Percentiles rank a stretch among this genome's conserved stretches.
These are phyloP conservation scores for Oegoconia quadripuncta DNA, from an alignment of 2,888 invertebrate genomes.

Conservation along the genomic window DNA sequence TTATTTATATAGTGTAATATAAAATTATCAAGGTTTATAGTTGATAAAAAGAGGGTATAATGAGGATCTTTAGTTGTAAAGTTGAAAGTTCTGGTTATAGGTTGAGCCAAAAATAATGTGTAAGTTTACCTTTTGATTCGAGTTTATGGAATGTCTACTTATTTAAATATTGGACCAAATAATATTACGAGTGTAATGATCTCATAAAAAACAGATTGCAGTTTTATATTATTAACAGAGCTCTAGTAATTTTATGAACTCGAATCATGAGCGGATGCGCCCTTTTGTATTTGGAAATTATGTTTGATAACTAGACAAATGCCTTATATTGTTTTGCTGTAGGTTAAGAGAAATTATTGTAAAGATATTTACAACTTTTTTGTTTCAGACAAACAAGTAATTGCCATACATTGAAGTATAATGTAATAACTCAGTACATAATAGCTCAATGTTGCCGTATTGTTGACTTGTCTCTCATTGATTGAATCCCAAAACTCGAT, in stretches of 20 bases:
- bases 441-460: slow-evolving; percentile 25
- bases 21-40: slow-evolving; percentile 59
- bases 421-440: too few relatives aligned
- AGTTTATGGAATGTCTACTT: slow-evolving; percentile 50
- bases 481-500: slow-evolving; percentile 33
- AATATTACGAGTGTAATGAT: slow-evolving; percentile 60
- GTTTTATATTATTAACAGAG: slow-evolving; percentile 16
- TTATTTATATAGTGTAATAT: slow-evolving; percentile 54
- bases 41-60: slow-evolving; percentile 47
- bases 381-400: too few relatives aligned
- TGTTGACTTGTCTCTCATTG: slow-evolving; percentile 36
- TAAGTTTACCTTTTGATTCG: slow-evolving; percentile 52
- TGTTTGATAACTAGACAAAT: slow-evolving; percentile 60
- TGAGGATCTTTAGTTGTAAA: slow-evolving; percentile 39
- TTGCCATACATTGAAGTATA: too few relatives aligned
- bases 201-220: slow-evolving; percentile 42
- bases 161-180: slow-evolving; percentile 65
- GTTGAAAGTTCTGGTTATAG: slow-evolving; percentile 48
- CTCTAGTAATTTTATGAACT: slow-evolving; percentile 28
- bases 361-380: slow-evolving; percentile 37
- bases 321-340: slow-evolving; percentile 76
- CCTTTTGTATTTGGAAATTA: slow-evolving; percentile 44
- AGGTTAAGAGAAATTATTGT: slow-evolving; percentile 64
- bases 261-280: slow-evolving; percentile 39
- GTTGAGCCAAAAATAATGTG: slow-evolving; percentile 72